Evolutionary conservation across 2,797 vertebrate species (phyloP).

Genomic region (Cuniculus paca): DNA sequence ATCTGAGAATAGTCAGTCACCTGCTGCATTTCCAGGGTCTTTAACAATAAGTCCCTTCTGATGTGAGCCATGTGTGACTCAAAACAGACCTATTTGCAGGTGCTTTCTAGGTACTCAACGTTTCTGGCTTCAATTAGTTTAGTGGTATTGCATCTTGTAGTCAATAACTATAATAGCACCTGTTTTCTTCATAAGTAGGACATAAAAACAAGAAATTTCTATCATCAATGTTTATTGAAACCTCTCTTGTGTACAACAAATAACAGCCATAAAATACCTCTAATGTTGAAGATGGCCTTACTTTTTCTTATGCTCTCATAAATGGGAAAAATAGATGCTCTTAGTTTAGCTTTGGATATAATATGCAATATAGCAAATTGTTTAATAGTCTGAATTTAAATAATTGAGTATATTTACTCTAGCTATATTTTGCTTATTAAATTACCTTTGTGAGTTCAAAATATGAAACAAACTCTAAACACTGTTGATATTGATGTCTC

Average conservation of each 20-base stretch:
- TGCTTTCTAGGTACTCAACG: not conserved
- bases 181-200: slow-evolving; percentile 63
- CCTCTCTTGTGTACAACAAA: slow-evolving; percentile 71
- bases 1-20: not conserved
- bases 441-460: slow-evolving; percentile 64
- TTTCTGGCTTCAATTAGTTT: slow-evolving; percentile 65
- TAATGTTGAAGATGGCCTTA: slow-evolving; percentile 60
- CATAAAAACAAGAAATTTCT: slow-evolving; percentile 73
- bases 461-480: not conserved
- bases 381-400: slow-evolving; percentile 69
- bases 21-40: not conserved
- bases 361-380: slow-evolving; percentile 67
- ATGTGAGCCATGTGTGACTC: not conserved
- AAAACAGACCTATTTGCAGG: slow-evolving; percentile 35
- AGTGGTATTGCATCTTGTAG: slow-evolving; percentile 62
- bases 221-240: slow-evolving; percentile 26
- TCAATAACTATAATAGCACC: slow-evolving; percentile 52
- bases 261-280: slow-evolving; percentile 45
- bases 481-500: not conserved
- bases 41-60: not conserved
- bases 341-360: slow-evolving; percentile 69
- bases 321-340: slow-evolving; percentile 68
- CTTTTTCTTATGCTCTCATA: slow-evolving; percentile 67
- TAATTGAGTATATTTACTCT: slow-evolving; percentile 77
- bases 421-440: slow-evolving; percentile 65